Evolutionary conservation across 2,888 invertebrate species (phyloP).

Genomic region (Abrostola triplasia): DNA sequence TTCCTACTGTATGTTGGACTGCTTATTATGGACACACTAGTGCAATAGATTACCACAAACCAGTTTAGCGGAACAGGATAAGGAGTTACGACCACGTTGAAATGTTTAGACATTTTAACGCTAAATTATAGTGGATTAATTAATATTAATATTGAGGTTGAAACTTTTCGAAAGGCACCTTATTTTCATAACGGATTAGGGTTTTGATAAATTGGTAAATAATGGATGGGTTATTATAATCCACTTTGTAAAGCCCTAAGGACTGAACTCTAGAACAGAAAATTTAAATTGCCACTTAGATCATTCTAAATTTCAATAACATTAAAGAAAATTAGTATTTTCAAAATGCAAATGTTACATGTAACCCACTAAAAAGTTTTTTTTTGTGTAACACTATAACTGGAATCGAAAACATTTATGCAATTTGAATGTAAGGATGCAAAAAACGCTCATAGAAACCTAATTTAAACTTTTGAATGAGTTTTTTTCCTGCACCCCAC

Average conservation of each 20-base stretch:
- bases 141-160: slow-evolving; percentile 34
- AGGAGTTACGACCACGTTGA: too few species aligned
- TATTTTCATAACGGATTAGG: slow-evolving; percentile 38
- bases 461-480: slow-evolving; percentile 29
- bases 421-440: slow-evolving; percentile 5
- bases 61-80: too few species aligned
- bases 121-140: neutral
- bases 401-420: neutral
- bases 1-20: neutral
- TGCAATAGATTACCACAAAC: too few species aligned
- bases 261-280: slow-evolving; percentile 15
- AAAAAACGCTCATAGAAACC: slow-evolving; percentile 8
- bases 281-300: slow-evolving; percentile 43
- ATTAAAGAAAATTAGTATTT: slow-evolving; percentile 29
- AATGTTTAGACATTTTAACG: neutral
- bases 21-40: too few species aligned
- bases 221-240: slow-evolving; percentile 43
- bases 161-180: slow-evolving; percentile 23
- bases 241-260: slow-evolving; percentile 21
- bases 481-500: slow-evolving; percentile 22
- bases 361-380: neutral
- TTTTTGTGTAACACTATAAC: too few species aligned
- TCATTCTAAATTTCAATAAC: slow-evolving; percentile 33
- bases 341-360: slow-evolving; percentile 21
- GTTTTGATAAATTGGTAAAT: slow-evolving; percentile 40